Evolutionary conservation across 64 coral and sea anemone genomes (phyloP).

Genomic region (Pocillopora damicornis): DNA sequence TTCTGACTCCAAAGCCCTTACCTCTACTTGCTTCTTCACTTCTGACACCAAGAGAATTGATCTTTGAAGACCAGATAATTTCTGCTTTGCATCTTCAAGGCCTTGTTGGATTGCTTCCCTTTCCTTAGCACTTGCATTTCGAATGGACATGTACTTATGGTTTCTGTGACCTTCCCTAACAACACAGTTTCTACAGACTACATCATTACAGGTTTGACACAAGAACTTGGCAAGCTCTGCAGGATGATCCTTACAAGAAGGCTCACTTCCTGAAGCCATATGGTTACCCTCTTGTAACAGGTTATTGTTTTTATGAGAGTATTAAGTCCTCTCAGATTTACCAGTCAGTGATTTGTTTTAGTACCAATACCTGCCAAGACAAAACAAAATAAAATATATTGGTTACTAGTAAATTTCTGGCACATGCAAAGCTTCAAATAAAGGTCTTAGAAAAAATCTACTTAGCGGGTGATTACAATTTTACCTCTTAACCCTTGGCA

Average conservation of each 20-base stretch:
- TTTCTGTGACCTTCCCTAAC: slow-evolving; percentile 11
- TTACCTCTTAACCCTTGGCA: no score
- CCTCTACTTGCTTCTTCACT: slow-evolving; percentile 34
- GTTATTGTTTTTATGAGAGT: background rate
- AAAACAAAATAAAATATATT: no score
- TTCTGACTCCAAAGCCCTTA: slow-evolving; percentile 17
- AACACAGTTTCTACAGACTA: slow-evolving; percentile 33
- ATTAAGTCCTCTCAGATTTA: background rate
- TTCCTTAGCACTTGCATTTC: slow-evolving; percentile 34
- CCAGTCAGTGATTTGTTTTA: background rate
- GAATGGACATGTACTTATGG: slow-evolving; percentile 35
- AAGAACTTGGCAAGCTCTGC: slow-evolving; percentile 6
- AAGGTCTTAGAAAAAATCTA: no score
- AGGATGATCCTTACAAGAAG: slow-evolving; percentile 9
- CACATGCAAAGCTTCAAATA: no score
- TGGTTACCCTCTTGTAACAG: background rate
- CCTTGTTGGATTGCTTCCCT: slow-evolving; percentile 18
- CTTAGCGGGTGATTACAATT: no score
- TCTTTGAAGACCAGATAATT: slow-evolving; percentile 20
- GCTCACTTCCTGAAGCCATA: background rate
- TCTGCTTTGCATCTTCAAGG: background rate
- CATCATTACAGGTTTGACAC: slow-evolving; percentile 19
- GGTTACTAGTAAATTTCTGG: no score
- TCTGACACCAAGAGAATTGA: slow-evolving; percentile 31
- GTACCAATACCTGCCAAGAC: background rate